Base-by-base conservation (phyloP, 2,888 invertebrate genomes). In the Trachelus stipa region DNA sequence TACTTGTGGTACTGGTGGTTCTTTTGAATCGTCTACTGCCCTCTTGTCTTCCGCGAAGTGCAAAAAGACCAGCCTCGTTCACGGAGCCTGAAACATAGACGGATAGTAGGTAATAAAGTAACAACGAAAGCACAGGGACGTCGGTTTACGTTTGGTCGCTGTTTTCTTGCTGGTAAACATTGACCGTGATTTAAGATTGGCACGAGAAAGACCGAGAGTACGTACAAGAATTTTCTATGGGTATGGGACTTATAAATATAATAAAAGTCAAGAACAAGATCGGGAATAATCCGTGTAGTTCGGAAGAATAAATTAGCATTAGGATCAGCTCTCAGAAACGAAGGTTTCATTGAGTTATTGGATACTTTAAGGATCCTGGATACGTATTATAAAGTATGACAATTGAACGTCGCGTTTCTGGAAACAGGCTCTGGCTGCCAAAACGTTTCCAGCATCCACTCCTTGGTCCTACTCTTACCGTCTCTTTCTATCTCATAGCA, bases 41-140 rank as follows among this genome's bases (percentile, higher is more conserved):
- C 79, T 89, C 89, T 84, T 91, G 90, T 81, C 89, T 87, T 31
- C 88, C 89, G 11, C 91, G 90, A 34, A 90, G 82, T 73, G 89
- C 89, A 84, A 89, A 90, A 78, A 90, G 88, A 35, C 90, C 88
- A 33, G 90, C 90, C 79, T 91, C 91, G 86, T 91, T 91, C 82
- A 89, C 89, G 73, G 88, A 88, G 79, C 89, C 91, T 91, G 87
- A 56, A 86, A 88, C 81, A 81, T 56, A 56, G 9, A 56, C 23
- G 6, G 56, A 56, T 23, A 56, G 23, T 23, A 23, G 23, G 23
- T 56, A 56, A 56, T 56, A 23, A 23, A 23, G 1, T 23, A 23
- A 23, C 56, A 9, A 9, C 1, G 23, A 56, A 56, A 23, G 56
- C 0, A 23, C 56, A 56, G 23, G 23, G 23, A 23, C 56, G 56